Conservation (phyloP, 2,888 invertebrate species). For the Malacosoma neustria region DNA sequence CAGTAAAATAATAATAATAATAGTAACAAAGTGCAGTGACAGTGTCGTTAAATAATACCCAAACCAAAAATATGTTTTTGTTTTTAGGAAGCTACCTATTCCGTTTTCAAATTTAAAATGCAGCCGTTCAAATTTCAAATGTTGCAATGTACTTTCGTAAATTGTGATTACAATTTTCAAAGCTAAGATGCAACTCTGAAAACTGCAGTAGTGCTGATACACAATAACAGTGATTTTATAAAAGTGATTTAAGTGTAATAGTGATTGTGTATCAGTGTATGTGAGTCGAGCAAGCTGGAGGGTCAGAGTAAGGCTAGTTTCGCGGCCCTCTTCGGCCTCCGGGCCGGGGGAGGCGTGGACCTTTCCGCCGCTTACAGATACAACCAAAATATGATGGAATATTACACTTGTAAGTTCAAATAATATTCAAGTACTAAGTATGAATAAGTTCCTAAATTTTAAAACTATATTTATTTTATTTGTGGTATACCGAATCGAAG, state of each 20-base stretch:
- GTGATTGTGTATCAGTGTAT: slow-evolving; percentile 5
- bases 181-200: neutral
- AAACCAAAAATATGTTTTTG: no score
- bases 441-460: no score
- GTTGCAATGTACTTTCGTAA: no score
- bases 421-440: no score
- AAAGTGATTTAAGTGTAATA: neutral
- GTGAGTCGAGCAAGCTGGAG: slow-evolving; percentile 75
- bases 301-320: slow-evolving; percentile 77
- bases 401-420: slow-evolving; percentile 91
- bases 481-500: no score
- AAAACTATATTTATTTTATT: no score
- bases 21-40: no score
- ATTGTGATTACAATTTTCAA: neutral
- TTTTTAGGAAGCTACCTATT: no score
- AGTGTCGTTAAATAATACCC: no score
- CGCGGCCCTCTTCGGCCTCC: slow-evolving; percentile 78
- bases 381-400: slow-evolving; percentile 99
- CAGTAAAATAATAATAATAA: no score
- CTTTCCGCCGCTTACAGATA: slow-evolving; percentile 95
- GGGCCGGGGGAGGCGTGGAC: slow-evolving; percentile 86
- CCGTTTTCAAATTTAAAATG: neutral
- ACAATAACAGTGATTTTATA: neutral
- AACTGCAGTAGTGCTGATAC: neutral
- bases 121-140: no score